A percentile compares a stretch with the other conserved stretches of the same genome.
Conservation (phyloP, 2,113 vertebrate species). For the Catharus fuscescens region DNA sequence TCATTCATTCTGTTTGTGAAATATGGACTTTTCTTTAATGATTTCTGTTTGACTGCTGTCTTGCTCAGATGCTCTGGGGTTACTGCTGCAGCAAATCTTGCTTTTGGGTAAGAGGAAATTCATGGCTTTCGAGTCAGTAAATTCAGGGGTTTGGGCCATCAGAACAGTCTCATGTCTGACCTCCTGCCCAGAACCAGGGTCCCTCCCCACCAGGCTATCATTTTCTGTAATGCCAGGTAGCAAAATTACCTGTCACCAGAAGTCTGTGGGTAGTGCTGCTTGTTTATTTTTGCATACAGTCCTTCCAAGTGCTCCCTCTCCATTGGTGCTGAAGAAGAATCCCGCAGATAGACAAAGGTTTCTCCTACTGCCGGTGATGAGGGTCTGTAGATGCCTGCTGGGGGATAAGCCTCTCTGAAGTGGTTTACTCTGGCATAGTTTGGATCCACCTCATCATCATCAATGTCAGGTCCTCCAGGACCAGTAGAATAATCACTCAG, state of each 20-base stretch:
- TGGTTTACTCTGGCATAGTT: constrained; percentile 94
- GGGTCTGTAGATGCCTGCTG: constrained; percentile 74
- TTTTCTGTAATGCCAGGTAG: background rate
- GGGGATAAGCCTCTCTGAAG: constrained; percentile 80
- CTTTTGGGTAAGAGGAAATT: constrained; percentile 7
- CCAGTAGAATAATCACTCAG: constrained; percentile 68
- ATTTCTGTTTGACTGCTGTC: constrained; percentile 56
- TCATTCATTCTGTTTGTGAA: constrained; percentile 44
- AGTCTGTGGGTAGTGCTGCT: constrained; percentile 81
- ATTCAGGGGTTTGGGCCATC: background rate
- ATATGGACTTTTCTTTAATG: constrained; percentile 50
- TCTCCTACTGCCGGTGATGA: constrained; percentile 66
- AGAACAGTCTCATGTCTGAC: background rate
- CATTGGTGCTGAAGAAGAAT: constrained; percentile 67
- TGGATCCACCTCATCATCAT: constrained; percentile 93
- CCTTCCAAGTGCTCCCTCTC: constrained; percentile 88
- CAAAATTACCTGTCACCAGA: constrained; percentile 85
- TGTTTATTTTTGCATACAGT: constrained; percentile 96
- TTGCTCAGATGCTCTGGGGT: constrained; percentile 3
- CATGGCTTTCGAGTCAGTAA: background rate
- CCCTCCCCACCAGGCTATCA: background rate
- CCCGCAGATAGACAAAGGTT: constrained; percentile 61
- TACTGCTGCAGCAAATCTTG: constrained; percentile 11
- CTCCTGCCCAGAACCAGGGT: background rate
- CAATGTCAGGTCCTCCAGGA: constrained; percentile 79